Base-by-base conservation (phyloP, 2,797 vertebrate genomes). In the Phalloptychus januarius region DNA sequence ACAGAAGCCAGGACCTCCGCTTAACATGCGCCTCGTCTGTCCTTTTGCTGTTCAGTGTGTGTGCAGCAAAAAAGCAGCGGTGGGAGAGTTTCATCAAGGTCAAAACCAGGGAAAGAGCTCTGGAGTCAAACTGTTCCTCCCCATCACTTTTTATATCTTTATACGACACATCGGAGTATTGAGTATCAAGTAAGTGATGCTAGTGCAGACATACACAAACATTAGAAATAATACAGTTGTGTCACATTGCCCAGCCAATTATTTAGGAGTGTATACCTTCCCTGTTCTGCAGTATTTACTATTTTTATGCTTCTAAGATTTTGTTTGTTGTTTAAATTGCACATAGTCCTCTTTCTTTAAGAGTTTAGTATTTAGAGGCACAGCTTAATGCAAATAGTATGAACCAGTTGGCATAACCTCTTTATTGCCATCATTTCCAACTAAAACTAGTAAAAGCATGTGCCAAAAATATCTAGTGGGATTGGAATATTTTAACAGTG, bases 1-100 rank as follows among this genome's bases (percentile, higher is more conserved):
- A 90, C 92, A 84, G 87, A 80, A 87, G 88, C 83, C 86, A 79
- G 83, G 87, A 72, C 80, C 89, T 89, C 83, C 80, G n/a, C 74
- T 88, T 82, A 86, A 83, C 87, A 80, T 76, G 79, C 76, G 52
- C 81, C 83, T 78, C 73, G 78, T 88, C 86, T 72, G 89, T 87
- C 71, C 77, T 84, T 82, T 85, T 25, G 77, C 88, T 88, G 87
- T 48, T 90, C 79, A 71, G 58, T 79, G 86, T 78, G 86, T 79
- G 86, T 78, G 74, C 86, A 70, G 88, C 74, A 28, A 75, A 85
- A 80, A 86, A 76, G 72, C 83, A 79, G 78, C 75, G 15, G 61
- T 70, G 79, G 70, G 67, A 84, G 72, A 16, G 15, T 48, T 72
- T 44, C 13, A 56, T 69, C 75, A 85, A 91, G 88, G 88, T 88